Conservation (phyloP, 2,888 invertebrate genomes). For the Meandrusa payeni region DNA sequence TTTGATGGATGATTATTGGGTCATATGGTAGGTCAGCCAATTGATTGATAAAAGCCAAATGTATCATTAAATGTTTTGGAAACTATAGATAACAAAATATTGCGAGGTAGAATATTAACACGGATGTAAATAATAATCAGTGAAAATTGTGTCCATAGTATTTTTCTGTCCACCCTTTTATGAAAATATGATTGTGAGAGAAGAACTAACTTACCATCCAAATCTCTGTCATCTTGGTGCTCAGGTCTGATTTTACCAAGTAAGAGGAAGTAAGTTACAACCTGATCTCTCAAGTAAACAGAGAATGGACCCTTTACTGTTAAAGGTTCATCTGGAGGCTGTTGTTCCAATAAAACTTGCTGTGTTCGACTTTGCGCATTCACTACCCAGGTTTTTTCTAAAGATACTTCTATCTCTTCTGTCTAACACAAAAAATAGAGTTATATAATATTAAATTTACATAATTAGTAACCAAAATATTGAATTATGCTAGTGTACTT, state of each 20-base stretch:
- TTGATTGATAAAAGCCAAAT: too few species aligned
- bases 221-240: constrained; percentile 71
- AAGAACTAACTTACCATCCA: constrained; percentile 81
- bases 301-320: constrained; percentile 92
- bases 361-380: constrained; percentile 92
- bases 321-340: constrained; percentile 80
- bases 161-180: neutral
- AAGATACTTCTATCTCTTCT: constrained; percentile 85
- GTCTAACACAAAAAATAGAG: constrained; percentile 70
- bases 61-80: too few species aligned
- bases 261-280: constrained; percentile 91
- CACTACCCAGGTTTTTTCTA: constrained; percentile 96
- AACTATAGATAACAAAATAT: too few species aligned
- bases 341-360: constrained; percentile 83
- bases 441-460: too few species aligned
- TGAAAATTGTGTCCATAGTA: neutral
- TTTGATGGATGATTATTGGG: too few species aligned
- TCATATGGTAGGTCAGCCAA: too few species aligned
- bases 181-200: too few species aligned
- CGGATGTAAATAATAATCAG: too few species aligned
- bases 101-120: too few species aligned
- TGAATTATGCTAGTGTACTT: too few species aligned
- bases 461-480: too few species aligned
- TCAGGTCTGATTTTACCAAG: constrained; percentile 82
- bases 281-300: constrained; percentile 88